Base-by-base conservation (phyloP, 2,113 vertebrate genomes). In the Platycercus adscitus region DNA sequence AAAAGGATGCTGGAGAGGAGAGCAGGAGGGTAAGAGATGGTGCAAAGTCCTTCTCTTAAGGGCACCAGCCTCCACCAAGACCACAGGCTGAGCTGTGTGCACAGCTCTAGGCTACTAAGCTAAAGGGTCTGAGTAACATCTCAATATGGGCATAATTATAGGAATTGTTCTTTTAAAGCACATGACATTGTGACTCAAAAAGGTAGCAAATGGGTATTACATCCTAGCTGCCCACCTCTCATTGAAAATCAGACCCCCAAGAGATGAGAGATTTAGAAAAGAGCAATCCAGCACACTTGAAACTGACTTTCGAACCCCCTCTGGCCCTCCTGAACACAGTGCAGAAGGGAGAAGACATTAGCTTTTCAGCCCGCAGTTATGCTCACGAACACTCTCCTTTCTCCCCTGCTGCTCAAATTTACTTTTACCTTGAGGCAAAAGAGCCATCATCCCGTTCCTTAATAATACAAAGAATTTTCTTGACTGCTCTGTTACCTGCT, bases 351-450 rank as follows among this genome's bases (percentile, higher is more conserved):
- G 75, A 37, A 50, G 66, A 86, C 44, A 17, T 58, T 37, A 53
- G 47, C 37, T 87, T 89, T 85, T 47, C 90, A 93, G 76, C 55
- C 82, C 0, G 1, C 37, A n/a, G 78, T 89, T 80, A 61, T 2
- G 19, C 52, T 96, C 70, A 70, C 79, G 76, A 81, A 89, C 81
- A 49, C 43, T 35, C 50, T 65, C 79, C 83, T 77, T 95, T 31
- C 91, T 83, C 76, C 88, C 80, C 96, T 93, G 72, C 88, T 94
- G 92, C 86, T 95, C 88, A 77, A 92, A 92, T 43, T 28, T 66
- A 94, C 88, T 90, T 93, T 93, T 93, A 90, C 86, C 91, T 92
- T 64, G 50, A 10, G 76, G 91, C 88, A 84, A 86, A 91, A 93
- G 18, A 83, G 28, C 29, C 86, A 50, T 53, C 78, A 58, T 69